phyloP scores from a whole-genome alignment of 1,140 invertebrate species.

The Sarcophaga peregrina region DNA sequence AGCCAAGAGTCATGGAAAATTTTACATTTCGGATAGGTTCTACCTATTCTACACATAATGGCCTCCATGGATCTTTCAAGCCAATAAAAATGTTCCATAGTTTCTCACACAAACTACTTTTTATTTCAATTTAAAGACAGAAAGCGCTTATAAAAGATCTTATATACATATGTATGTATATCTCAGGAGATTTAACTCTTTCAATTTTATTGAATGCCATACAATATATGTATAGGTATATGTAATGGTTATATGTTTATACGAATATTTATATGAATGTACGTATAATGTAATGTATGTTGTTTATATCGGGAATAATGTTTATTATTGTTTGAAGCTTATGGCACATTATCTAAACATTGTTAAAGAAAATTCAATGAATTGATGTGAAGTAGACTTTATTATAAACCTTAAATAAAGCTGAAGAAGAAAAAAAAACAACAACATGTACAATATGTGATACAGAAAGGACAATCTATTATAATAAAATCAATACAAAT shows the following conservation, averaged over 20 bases:
- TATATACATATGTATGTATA: no score
- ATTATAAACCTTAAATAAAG: not conserved
- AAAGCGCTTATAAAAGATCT: no score
- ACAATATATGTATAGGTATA: not conserved
- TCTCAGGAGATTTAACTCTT: not conserved
- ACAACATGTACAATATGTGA: not conserved
- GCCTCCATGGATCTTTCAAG: no score
- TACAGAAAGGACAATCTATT: not conserved
- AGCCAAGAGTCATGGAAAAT: no score
- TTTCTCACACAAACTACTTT: no score
- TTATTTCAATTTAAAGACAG: no score
- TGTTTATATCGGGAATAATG: conserved; percentile 10
- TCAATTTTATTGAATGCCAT: not conserved
- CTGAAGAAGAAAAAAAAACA: not conserved
- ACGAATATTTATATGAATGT: no score
- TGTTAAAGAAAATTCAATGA: conserved; percentile 11
- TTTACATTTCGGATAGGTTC: no score
- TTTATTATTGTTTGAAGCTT: conserved; percentile 25
- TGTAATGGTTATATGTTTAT: no score
- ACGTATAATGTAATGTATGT: not conserved
- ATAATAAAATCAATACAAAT: conserved; percentile 12
- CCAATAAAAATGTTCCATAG: no score
- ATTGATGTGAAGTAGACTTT: not conserved
- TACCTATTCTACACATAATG: no score
- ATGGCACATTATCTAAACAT: conserved; percentile 17